Evolutionary conservation across 2,113 vertebrate species (phyloP).

Genomic region (Mesitornis unicolor): DNA sequence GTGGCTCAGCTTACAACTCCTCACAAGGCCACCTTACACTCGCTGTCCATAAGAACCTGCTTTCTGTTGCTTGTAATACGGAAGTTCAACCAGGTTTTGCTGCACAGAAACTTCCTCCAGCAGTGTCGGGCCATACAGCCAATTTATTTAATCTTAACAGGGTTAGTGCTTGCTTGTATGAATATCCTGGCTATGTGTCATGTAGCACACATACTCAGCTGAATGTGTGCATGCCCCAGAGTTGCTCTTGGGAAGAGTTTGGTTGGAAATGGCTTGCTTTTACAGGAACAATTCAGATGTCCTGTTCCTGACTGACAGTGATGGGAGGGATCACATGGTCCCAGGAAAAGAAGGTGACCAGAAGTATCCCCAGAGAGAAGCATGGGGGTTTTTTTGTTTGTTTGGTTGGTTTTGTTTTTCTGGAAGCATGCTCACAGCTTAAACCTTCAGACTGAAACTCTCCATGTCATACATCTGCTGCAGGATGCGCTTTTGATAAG

Average conservation of each 20-base stretch:
- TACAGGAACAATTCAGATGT: neutral
- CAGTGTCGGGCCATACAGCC: rapidly evolving
- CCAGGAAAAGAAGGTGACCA: neutral
- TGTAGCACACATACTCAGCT: neutral
- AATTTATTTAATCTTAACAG: neutral
- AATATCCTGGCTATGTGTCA: neutral
- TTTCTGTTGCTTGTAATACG: neutral
- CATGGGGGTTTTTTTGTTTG: neutral
- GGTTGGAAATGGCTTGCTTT: neutral
- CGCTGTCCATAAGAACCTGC: neutral
- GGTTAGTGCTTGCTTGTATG: neutral
- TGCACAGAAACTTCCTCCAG: neutral
- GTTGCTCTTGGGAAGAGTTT: neutral
- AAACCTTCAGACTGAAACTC: neutral
- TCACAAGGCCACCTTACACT: neutral
- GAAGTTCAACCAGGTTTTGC: neutral
- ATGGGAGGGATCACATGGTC: neutral
- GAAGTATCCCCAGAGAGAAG: neutral
- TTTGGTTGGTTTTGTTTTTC: too few species aligned
- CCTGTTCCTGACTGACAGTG: neutral
- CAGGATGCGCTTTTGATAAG: neutral
- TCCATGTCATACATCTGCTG: neutral
- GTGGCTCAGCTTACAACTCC: neutral
- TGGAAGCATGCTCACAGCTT: neutral
- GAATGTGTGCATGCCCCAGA: rapidly evolving